Evolutionary conservation across 2,797 vertebrate species (phyloP), one percentile per base, ranked within the genome.

Genomic region (Anabas testudineus): DNA sequence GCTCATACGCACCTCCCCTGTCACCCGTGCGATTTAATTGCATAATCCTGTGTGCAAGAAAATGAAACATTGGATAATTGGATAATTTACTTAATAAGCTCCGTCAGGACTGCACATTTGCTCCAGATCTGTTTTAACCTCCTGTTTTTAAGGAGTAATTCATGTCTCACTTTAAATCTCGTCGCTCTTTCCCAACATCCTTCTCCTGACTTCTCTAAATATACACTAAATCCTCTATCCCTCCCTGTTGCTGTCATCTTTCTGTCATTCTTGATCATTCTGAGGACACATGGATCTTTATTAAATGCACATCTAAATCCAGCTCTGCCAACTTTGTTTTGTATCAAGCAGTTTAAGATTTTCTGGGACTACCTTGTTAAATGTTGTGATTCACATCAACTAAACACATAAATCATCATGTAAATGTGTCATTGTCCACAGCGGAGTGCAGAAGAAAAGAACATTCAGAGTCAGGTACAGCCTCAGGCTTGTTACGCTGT

Each of bases 1-100:
- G 18, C 66, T 51, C 70, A n/a, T 7, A 16, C 49, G 16, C 13
- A 19, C 18, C 41, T 45, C 43, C 1, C 30, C 57, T 19, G 1
- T 56, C 58, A 49, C 21, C 28, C 21, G 0, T 39, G 55, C 62
- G 16, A 10, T 48, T 67, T 71, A 54, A 66, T 66, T 73, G 49
- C 49, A 4, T 78, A 66, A 83, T 47, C 41, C 63, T 59, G 18
- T 74, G 74, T 75, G 76, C 58, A 72, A 34, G 63, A 76, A 73
- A 76, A 76, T 62, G 42, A 77, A 74, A 73, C 71, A 46, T 15
- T 64, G 51, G 60, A 9, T 83, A 83, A 86, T 76, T 83, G 70
- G 59, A 74, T 76, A 34, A 81, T 85, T 81, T 24, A 26, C 71
- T 80, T 84, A 67, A 79, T 83, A 70, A 80, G 61, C 71, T 72